Base-by-base conservation (phyloP, 2,113 vertebrate genomes). In the Petroica traversi region DNA sequence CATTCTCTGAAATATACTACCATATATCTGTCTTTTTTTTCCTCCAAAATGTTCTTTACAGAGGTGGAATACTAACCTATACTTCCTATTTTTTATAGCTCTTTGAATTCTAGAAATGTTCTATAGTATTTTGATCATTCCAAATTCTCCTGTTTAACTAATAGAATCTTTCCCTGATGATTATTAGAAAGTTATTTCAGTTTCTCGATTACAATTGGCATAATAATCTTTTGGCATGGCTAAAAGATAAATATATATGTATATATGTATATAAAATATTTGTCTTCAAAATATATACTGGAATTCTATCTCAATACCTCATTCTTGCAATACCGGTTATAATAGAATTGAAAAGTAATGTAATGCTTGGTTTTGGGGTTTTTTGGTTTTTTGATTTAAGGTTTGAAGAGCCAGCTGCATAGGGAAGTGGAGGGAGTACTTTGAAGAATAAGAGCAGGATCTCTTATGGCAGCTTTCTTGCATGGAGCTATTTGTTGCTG, bases 391-490 rank as follows among this genome's bases (percentile, higher is more conserved):
- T 31, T 41, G 9, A 14, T 41, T 84, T 11, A 17, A 67, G 22
- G 22, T 71, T 77, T 95, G 63, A 75, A 93, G 69, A 94, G 48
- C 25, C 77, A 96, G 80, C 57, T 96, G 77, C 63, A 83, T 62
- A 29, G 9, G 59, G 33, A 40, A 95, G 19, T 91, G 2, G 48
- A 72, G 19, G 75, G 71, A 81, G 12, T 49, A 25, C 58, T 88
- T 90, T 96, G 34, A 67, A 88, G 43, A 92, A 34, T 68, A 88
- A 83, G 75, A 93, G 57, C 78, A 85, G 58, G 45, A 85, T 96
- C 74, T 94, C 73, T 96, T 82, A 96, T 82, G 74, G 85, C 83
- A 97, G 38, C 55, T 95, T 89, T 91, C 71, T 91, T 93, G 54
- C 86, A 88, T 45, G 26, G 14, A 63, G 7, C 26, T 95, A 52